Evolutionary conservation across 2,113 vertebrate genomes (phyloP), one percentile per base, ranked within the genome.

Genomic region (Colius striatus): DNA sequence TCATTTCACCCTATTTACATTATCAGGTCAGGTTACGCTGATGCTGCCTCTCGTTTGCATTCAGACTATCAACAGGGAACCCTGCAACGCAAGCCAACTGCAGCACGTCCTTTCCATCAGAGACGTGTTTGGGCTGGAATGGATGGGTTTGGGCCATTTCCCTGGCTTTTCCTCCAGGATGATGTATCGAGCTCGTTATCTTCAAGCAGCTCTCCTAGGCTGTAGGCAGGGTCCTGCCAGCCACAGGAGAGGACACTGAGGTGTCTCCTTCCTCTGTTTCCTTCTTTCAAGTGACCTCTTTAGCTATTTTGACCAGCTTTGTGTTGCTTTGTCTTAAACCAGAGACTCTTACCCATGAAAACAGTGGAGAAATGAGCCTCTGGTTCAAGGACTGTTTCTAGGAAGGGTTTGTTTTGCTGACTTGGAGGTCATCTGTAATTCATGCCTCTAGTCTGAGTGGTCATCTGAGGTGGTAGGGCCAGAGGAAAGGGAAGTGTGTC

Each of bases 1-100:
- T 98, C 94, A 96, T 89, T 96, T 97, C 96, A 95, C 92, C 95
- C 86, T 98, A 94, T 98, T 98, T 98, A 97, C 95, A 94, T 95
- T 95, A 94, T 95, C 96, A 94, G 96, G 95, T 97, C 97, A 97
- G 96, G 92, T 97, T 96, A 89, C 95, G 67, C 92, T 95, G 93
- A 84, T 94, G 94, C 90, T 96, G 95, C 96, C 96, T 97, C 97
- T 95, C 89, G 94, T 92, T 96, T 97, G 84, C 92, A 78, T 97
- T 91, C 94, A 96, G 94, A 90, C 76, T 68, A 87, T 90, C 94
- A 94, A 85, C 87, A 95, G 77, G 87, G 84, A 96, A 26, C 94
- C 89, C 95, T 50, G 94, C 54, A 41, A 90, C 3, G 43, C 79
- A 58, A 96, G 93, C 92, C 95, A 82, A 84, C 81, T 92, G 87